phyloP scores from a whole-genome alignment of 1,140 invertebrate species.

The Tetragonula clypearis region DNA sequence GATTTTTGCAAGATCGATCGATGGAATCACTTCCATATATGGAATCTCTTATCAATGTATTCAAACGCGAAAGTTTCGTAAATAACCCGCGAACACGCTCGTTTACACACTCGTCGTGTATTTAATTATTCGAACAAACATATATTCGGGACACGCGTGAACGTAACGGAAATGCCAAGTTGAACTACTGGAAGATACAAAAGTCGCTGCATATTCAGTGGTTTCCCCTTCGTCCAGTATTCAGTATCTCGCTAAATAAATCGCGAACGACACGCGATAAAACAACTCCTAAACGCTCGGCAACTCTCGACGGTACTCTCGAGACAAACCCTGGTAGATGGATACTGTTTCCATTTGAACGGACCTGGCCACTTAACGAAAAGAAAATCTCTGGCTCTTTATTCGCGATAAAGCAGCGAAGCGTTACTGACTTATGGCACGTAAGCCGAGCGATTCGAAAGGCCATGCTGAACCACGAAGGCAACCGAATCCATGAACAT shows the following conservation, averaged over 20 bases:
- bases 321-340: no score
- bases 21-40: no score
- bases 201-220: background rate
- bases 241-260: background rate
- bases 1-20: no score
- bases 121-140: no score
- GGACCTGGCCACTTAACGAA: conserved; percentile 1
- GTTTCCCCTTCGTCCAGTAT: background rate
- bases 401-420: conserved; percentile 42
- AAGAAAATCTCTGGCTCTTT: background rate
- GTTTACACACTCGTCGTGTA: no score
- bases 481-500: conserved; percentile 43
- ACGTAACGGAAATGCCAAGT: no score
- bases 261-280: no score
- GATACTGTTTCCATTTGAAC: background rate
- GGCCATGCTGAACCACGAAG: background rate
- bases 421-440: conserved; percentile 37
- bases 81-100: no score
- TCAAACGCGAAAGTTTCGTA: no score
- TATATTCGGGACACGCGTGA: no score
- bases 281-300: background rate
- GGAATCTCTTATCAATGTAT: no score
- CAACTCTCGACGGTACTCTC: no score
- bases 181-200: background rate
- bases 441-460: background rate